phyloP scores from a whole-genome alignment of 2,888 invertebrate genomes.

The Polia nebulosa region DNA sequence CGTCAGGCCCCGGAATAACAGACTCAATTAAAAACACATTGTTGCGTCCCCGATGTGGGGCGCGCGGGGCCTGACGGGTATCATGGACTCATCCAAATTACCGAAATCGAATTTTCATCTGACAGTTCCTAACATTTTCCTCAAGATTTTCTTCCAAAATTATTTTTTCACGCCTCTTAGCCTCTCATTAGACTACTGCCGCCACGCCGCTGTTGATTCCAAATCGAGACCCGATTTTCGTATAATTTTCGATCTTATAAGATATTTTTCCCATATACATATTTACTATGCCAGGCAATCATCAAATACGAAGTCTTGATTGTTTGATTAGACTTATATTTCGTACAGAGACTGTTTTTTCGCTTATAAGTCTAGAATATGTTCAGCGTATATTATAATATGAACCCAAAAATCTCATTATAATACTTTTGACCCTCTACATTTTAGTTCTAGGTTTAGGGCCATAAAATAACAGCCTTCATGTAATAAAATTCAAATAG shows the following conservation, averaged over 20 bases:
- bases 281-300: neutral
- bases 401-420: slow-evolving; percentile 26
- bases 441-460: slow-evolving; percentile 10
- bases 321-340: neutral
- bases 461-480: slow-evolving; percentile 29
- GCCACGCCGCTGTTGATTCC: neutral
- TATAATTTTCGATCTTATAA: neutral
- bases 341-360: neutral
- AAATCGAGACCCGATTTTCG: neutral
- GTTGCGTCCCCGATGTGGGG: no score
- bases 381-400: slow-evolving; percentile 4
- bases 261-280: neutral
- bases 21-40: no score
- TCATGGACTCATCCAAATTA: neutral
- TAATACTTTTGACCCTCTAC: slow-evolving; percentile 15
- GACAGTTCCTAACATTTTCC: neutral
- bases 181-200: slow-evolving; percentile 2
- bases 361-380: neutral
- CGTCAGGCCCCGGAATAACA: no score
- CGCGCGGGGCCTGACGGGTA: no score
- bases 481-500: slow-evolving; percentile 45
- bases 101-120: neutral
- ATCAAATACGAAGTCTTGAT: neutral
- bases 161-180: slow-evolving; percentile 20
- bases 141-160: neutral